These are phyloP conservation scores for Cheilosia impressa DNA, from an alignment of 2,888 invertebrate species.

Conservation along the genomic window DNA sequence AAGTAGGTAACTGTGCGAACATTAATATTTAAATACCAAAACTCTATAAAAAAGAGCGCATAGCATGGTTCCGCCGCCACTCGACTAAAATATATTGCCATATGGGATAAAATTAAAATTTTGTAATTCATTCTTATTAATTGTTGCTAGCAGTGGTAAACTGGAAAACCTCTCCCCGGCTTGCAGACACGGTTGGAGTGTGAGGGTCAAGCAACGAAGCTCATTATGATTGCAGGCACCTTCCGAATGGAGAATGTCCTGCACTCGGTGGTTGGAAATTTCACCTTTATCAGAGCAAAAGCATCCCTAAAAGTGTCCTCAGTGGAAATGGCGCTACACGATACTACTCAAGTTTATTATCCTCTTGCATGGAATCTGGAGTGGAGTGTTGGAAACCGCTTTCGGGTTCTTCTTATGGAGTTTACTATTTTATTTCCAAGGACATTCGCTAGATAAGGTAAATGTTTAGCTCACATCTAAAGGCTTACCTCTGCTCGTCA, in stretches of 20 bases:
- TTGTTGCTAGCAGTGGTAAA: slow-evolving; percentile 30
- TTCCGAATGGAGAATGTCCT: slow-evolving; percentile 13
- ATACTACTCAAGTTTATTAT: slow-evolving; percentile 3
- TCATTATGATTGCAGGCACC: slow-evolving; percentile 43
- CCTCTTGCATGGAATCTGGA: neutral
- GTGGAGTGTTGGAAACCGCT: neutral
- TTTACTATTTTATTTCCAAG: too few species aligned
- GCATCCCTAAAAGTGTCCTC: too few species aligned
- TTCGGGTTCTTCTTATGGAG: too few species aligned
- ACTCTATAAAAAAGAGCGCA: slow-evolving; percentile 26
- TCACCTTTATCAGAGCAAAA: slow-evolving; percentile 1
- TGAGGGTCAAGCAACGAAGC: slow-evolving; percentile 24
- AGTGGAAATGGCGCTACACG: neutral
- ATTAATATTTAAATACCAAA: slow-evolving; percentile 55
- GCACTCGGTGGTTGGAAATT: slow-evolving; percentile 10
- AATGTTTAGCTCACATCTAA: neutral
- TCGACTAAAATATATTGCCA: slow-evolving; percentile 40
- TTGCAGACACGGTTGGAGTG: neutral
- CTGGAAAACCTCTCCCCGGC: neutral
- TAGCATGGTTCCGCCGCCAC: neutral
- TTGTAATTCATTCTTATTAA: slow-evolving; percentile 67
- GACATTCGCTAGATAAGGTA: neutral
- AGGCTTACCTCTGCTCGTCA: neutral
- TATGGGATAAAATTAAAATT: slow-evolving; percentile 57
- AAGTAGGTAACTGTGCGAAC: slow-evolving; percentile 37